phyloP scores from a whole-genome alignment of 2,113 vertebrate genomes.

The Neolamprologus devosi region DNA sequence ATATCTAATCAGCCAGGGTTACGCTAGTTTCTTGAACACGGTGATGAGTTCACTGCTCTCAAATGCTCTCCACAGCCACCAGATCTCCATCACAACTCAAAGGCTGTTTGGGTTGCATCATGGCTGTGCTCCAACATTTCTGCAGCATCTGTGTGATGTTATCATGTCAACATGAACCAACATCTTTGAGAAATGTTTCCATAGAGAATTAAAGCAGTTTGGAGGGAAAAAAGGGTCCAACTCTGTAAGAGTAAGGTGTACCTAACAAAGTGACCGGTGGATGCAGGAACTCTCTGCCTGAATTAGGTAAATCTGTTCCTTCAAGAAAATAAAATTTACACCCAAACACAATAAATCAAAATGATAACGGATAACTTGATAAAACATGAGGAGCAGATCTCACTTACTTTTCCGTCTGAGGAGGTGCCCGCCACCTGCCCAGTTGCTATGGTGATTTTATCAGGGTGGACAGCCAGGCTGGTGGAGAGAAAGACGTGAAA shows the following conservation, averaged over 20 bases:
- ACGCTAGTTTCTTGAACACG: neutral
- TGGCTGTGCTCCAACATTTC: neutral
- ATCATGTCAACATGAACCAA: neutral
- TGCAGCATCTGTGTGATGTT: neutral
- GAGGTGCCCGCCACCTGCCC: conserved; percentile 96
- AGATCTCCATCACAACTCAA: neutral
- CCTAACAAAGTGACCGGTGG: neutral
- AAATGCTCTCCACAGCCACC: neutral
- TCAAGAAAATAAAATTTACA: neutral
- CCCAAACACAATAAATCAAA: neutral
- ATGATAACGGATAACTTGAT: neutral
- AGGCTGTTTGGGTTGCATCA: neutral
- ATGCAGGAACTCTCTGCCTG: neutral
- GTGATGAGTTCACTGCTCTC: neutral
- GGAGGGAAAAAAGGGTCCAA: neutral
- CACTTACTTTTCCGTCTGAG: conserved; percentile 91
- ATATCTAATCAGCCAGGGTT: neutral
- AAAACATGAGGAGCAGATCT: neutral
- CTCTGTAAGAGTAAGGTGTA: neutral
- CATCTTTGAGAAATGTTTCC: neutral
- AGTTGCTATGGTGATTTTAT: conserved; percentile 98
- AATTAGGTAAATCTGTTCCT: neutral
- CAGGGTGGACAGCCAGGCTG: conserved; percentile 95
- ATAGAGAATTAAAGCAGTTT: neutral
- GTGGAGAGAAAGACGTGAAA: conserved; percentile 14